Evolutionary conservation across 2,797 vertebrate species (phyloP), one percentile per base, ranked within the genome.

Genomic region (Florisuga fusca): DNA sequence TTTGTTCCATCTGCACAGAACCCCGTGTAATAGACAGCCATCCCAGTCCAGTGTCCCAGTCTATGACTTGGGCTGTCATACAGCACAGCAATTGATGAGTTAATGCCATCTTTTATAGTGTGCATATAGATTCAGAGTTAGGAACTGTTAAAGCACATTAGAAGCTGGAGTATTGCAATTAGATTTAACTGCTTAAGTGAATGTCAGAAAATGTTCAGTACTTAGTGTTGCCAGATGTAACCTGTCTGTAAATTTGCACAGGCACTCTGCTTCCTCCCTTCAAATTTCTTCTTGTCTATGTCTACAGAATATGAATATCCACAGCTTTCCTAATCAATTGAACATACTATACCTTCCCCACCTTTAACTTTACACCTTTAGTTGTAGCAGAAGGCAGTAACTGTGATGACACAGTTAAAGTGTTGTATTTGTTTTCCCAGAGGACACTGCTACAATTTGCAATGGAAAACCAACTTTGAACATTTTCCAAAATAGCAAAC

Each of bases 401-500:
- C 61, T 57, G 50, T 57, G 93, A 94, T 16, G 48, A 77, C 33
- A 68, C 71, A 95, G 90, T 89, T 51, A 91, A 88, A 94, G 90
- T 72, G 34, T 89, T 94, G 77, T 85, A 55, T 29, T 95, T 92
- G 53, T 75, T 93, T 97, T 95, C 74, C 75, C 79, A 94, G 87
- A 97, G 73, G 79, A 93, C 83, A 94, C 86, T 84, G 92, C 89
- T 91, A 67, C 20, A 22, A 95, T 95, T 95, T 96, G 89, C 94
- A 94, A 91, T 66, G 75, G 90, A 89, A 94, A 95, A 95, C 21
- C 82, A 96, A 94, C 96, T 97, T 96, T 93, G 90, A 96, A 96
- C 95, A 80, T 90, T 89, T 97, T 97, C 95, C 96, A 97, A 96
- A 98, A 91, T 15, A 97, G 93, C 79, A 96, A 96, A 96, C 93